Percentiles rank a stretch among this genome's conserved stretches.
These are phyloP conservation scores for Bos indicus DNA, from an alignment of 2,113 vertebrate species.

Conservation along the genomic window DNA sequence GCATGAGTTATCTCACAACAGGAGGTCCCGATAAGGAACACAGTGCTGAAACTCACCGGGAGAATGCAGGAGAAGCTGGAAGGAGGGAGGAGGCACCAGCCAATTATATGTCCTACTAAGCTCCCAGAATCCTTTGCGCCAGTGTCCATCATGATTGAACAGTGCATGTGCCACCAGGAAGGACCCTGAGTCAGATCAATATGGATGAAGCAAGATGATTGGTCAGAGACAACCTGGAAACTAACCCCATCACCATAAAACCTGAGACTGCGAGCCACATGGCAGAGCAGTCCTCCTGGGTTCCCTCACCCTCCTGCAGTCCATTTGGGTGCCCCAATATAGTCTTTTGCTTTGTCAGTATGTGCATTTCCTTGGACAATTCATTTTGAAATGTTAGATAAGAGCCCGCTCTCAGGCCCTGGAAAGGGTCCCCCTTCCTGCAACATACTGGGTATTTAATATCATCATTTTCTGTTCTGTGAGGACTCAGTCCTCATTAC, in stretches of 20 bases:
- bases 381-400: neutral
- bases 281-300: neutral
- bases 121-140: neutral
- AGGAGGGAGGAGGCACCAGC: neutral
- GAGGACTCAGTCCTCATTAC: neutral
- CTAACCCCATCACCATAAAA: neutral
- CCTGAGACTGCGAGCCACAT: neutral
- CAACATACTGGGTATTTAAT: neutral
- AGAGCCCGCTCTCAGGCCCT: neutral
- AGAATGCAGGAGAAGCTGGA: neutral
- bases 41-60: neutral
- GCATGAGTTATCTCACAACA: neutral
- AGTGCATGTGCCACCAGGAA: neutral
- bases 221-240: neutral
- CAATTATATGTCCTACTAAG: neutral
- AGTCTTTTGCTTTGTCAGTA: neutral
- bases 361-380: neutral
- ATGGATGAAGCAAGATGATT: neutral
- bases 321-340: neutral
- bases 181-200: neutral
- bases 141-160: neutral
- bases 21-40: neutral
- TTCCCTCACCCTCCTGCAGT: neutral
- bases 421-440: neutral
- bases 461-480: neutral